phyloP scores from a whole-genome alignment of 2,888 invertebrate genomes.

The Perithous albicinctus region DNA sequence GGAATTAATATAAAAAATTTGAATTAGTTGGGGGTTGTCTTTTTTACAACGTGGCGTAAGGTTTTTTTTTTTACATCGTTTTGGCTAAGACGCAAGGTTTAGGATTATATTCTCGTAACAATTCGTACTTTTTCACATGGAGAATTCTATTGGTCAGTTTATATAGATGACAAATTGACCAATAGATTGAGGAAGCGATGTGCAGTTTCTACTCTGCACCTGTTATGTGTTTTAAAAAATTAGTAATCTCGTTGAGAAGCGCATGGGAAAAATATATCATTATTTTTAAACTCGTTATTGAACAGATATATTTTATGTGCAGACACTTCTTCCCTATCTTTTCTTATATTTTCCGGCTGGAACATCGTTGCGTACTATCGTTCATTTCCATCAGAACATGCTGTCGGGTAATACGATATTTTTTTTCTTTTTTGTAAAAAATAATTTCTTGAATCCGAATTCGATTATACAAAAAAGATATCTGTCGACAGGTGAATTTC shows the following conservation, averaged over 20 bases:
- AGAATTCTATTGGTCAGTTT: no score
- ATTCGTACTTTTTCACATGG: no score
- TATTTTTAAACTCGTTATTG: background rate
- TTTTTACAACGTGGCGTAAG: no score
- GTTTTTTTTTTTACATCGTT: no score
- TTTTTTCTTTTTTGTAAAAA: background rate
- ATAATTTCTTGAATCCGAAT: background rate
- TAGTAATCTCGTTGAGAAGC: background rate
- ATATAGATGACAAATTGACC: no score
- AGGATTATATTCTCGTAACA: no score
- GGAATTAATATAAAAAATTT: no score
- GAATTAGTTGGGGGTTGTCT: no score
- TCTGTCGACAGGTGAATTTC: slow-evolving; percentile 68
- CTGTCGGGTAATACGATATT: slow-evolving; percentile 44
- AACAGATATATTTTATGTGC: background rate
- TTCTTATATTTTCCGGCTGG: slow-evolving; percentile 67
- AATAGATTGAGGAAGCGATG: no score
- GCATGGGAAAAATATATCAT: background rate
- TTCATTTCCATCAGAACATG: slow-evolving; percentile 65
- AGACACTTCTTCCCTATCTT: slow-evolving; percentile 66
- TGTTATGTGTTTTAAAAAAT: background rate
- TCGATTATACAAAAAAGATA: background rate
- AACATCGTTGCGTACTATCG: slow-evolving; percentile 60
- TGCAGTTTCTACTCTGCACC: no score
- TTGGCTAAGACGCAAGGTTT: no score